phyloP scores from a whole-genome alignment of 2,888 invertebrate genomes.

The Lithophane leautieri region DNA sequence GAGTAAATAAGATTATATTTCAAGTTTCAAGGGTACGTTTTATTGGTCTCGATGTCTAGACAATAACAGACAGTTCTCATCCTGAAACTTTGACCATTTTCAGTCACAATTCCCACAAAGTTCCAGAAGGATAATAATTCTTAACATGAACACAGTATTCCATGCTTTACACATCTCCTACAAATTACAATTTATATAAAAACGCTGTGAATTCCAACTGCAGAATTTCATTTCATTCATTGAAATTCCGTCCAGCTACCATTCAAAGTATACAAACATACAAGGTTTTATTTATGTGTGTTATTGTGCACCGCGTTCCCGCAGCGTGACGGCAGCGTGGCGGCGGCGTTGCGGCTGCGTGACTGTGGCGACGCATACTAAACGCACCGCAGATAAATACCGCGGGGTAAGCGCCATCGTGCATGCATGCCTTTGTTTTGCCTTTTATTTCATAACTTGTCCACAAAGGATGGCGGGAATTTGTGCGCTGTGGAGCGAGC shows the following conservation, averaged over 20 bases:
- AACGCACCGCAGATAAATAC: conserved; percentile 63
- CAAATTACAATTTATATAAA: conserved; percentile 45
- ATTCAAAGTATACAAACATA: conserved; percentile 53
- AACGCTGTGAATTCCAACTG: conserved; percentile 42
- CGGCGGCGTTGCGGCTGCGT: conserved; percentile 48
- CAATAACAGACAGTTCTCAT: conserved; percentile 23
- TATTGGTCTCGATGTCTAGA: conserved; percentile 20
- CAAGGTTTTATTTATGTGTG: conserved; percentile 61
- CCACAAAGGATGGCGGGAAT: conserved; percentile 54
- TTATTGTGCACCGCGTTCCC: conserved; percentile 43
- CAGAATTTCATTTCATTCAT: conserved; percentile 62
- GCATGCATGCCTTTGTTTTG: conserved; percentile 55
- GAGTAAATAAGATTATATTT: conserved; percentile 18
- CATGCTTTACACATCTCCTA: conserved; percentile 18
- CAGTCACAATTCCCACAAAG: conserved; percentile 4
- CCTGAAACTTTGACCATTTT: conserved; percentile 27
- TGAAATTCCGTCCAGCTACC: conserved; percentile 57
- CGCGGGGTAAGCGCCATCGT: conserved; percentile 51
- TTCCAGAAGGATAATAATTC: conserved; percentile 10
- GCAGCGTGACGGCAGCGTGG: conserved; percentile 50
- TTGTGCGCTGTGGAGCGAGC: conserved; percentile 27
- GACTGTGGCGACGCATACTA: conserved; percentile 52
- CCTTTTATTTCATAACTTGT: conserved; percentile 58
- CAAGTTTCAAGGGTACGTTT: conserved; percentile 6
- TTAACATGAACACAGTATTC: conserved; percentile 4